Conservation (phyloP, 2,888 invertebrate genomes). For the Napeogenes sylphis region DNA sequence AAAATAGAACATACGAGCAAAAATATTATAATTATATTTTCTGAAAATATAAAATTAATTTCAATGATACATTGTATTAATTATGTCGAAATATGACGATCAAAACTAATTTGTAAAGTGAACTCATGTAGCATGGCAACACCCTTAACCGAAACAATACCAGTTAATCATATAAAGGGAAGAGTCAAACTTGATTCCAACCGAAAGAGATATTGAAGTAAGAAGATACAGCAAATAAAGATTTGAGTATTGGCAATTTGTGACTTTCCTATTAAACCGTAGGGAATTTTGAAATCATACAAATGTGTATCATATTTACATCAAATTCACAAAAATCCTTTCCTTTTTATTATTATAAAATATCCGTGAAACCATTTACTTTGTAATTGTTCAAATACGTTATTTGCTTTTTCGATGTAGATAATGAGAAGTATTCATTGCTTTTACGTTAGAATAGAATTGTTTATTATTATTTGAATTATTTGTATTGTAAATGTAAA, state of each 20-base stretch:
- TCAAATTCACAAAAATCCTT: background rate
- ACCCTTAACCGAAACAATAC: no score
- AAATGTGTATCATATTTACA: background rate
- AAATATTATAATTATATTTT: no score
- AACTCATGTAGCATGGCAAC: no score
- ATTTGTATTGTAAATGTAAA: background rate
- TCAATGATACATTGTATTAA: no score
- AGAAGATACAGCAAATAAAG: background rate
- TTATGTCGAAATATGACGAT: no score
- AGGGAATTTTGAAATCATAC: background rate
- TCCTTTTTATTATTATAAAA: background rate
- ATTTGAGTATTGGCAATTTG: background rate
- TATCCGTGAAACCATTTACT: background rate
- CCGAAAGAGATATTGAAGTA: background rate
- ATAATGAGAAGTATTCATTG: background rate
- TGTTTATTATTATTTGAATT: background rate
- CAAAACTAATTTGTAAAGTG: no score
- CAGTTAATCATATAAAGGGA: background rate
- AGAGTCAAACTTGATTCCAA: background rate
- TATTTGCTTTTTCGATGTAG: background rate
- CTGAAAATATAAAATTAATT: no score
- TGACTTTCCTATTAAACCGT: background rate
- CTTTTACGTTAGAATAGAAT: background rate
- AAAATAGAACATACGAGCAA: no score
- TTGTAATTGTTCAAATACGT: constrained; percentile 3